A percentile compares a stretch with the other conserved stretches of the same genome.
Evolutionary conservation across 2,113 vertebrate genomes (phyloP).

Genomic region (Montifringilla adamsi): DNA sequence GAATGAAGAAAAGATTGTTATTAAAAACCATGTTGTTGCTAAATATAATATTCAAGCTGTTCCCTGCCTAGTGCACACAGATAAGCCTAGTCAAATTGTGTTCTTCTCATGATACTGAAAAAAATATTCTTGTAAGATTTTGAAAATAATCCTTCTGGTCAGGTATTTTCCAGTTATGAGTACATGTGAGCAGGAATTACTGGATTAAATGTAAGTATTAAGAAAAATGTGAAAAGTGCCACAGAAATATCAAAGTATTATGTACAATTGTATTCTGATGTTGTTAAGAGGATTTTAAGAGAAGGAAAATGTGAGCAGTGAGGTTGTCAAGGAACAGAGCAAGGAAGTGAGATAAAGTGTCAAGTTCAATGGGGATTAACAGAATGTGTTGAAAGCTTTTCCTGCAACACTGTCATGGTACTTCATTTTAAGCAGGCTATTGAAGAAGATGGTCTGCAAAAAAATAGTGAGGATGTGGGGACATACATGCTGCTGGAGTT

Average conservation of each 20-base stretch:
- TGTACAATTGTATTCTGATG: not conserved
- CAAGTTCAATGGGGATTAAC: not conserved
- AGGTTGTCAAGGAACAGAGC: not conserved
- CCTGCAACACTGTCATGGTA: not conserved
- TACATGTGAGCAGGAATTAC: not conserved
- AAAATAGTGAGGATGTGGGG: slow-evolving; percentile 82
- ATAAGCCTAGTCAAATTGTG: not conserved
- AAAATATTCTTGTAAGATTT: not conserved
- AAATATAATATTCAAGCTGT: not conserved
- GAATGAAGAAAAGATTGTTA: not conserved
- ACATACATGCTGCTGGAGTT: slow-evolving; percentile 83
- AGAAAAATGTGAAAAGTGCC: not conserved
- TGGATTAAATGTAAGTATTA: not conserved
- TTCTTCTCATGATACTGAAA: not conserved
- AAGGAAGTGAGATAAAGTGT: not conserved
- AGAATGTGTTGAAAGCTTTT: not conserved
- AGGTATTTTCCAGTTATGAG: not conserved
- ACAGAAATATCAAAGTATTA: not conserved
- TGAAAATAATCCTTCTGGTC: not conserved
- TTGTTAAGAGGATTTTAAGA: not conserved
- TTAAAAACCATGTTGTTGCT: not conserved
- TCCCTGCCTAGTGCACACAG: not conserved
- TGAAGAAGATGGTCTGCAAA: slow-evolving; percentile 80
- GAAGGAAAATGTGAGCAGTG: not conserved
- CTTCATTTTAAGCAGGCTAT: slow-evolving; percentile 77